Conservation (phyloP, 2,888 invertebrate species). For the Cosmopolites sordidus region DNA sequence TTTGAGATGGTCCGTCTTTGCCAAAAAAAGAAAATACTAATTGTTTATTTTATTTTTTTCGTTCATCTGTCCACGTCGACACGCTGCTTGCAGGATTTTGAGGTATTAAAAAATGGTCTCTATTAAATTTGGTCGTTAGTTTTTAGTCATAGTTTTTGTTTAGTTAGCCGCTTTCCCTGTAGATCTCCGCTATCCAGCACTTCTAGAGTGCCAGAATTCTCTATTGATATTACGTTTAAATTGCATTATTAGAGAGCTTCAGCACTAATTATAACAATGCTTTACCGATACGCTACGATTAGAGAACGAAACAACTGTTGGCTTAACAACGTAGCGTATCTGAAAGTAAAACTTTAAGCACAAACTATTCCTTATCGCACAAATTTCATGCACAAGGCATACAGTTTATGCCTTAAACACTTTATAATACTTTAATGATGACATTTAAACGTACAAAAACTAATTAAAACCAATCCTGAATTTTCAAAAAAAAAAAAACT, state of each 20-base stretch:
- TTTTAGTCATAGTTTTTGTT: conserved; percentile 47
- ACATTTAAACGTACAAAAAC: conserved; percentile 11
- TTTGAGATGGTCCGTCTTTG: conserved; percentile 87
- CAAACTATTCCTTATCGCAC: neutral
- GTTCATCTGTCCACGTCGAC: conserved; percentile 55
- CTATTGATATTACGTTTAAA: conserved; percentile 11
- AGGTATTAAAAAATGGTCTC: conserved; percentile 61
- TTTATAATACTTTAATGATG: neutral
- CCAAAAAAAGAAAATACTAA: conserved; percentile 52
- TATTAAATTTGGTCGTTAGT: conserved; percentile 46
- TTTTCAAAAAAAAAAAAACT: conserved; percentile 18
- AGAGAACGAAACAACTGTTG: neutral
- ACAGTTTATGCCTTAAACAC: neutral
- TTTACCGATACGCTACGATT: neutral
- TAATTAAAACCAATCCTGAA: conserved; percentile 16
- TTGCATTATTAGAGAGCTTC: conserved; percentile 12
- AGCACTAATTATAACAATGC: neutral
- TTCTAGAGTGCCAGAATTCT: conserved; percentile 24
- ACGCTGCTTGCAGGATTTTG: conserved; percentile 75
- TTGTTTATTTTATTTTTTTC: conserved; percentile 55
- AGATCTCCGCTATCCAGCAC: conserved; percentile 43
- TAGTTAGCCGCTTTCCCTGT: conserved; percentile 49
- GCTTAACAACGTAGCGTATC: neutral
- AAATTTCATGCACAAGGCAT: too few species aligned
- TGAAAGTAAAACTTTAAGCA: neutral